Evolutionary conservation across 1,140 invertebrate genomes (phyloP).

Genomic region (Meloidogyne hapla): DNA sequence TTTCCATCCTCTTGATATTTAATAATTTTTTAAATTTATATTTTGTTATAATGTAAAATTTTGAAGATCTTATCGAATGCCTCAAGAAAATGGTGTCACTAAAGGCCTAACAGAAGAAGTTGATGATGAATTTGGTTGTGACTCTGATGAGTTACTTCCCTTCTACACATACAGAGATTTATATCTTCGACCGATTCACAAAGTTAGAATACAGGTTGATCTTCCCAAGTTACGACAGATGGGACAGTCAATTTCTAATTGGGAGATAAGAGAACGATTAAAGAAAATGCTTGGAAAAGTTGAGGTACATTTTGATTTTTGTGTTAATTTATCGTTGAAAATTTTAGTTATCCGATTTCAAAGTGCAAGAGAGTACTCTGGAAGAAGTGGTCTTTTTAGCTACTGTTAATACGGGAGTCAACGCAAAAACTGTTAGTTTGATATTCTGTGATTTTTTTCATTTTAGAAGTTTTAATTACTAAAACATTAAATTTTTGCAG

Average conservation of each 20-base stretch:
- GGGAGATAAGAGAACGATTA: conserved; percentile 38
- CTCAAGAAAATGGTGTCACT: not conserved
- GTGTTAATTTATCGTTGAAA: too few relatives aligned
- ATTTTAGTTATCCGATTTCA: conserved; percentile 38
- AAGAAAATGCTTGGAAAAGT: conserved; percentile 35
- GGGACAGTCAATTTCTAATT: conserved; percentile 40
- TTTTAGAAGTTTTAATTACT: not conserved
- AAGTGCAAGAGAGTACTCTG: conserved; percentile 42
- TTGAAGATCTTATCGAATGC: not conserved
- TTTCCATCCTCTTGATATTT: not conserved
- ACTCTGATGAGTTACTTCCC: conserved; percentile 36
- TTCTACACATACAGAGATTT: conserved; percentile 41
- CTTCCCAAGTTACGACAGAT: conserved; percentile 37
- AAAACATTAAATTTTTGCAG: too few relatives aligned
- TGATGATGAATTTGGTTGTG: conserved; percentile 7
- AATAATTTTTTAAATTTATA: conserved; percentile 2
- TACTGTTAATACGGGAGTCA: conserved; percentile 9
- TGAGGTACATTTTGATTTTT: conserved; percentile 21
- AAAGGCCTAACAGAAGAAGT: not conserved
- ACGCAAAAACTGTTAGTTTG: conserved; percentile 10
- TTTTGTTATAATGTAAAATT: not conserved
- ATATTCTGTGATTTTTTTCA: not conserved
- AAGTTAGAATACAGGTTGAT: conserved; percentile 23
- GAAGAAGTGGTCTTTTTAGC: conserved; percentile 38
- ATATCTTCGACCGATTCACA: conserved; percentile 33